Percentiles rank a stretch among this genome's conserved stretches.
Evolutionary conservation across 2,113 vertebrate species (phyloP).

Genomic region (Lycaon pictus): DNA sequence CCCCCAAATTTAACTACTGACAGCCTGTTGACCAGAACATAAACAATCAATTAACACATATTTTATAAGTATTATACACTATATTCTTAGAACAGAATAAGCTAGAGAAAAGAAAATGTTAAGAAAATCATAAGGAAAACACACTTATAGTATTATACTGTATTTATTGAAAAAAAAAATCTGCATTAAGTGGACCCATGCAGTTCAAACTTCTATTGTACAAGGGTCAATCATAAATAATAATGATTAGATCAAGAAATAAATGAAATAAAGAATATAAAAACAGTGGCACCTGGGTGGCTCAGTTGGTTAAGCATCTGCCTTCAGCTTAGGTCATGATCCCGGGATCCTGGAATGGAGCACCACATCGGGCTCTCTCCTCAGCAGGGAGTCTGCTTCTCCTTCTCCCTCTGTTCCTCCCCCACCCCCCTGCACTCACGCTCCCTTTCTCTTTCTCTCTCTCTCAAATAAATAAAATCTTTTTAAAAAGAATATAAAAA

Average conservation of each 20-base stretch:
- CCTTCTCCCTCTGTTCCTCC: background rate
- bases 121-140: background rate
- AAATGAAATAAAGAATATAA: background rate
- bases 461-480: background rate
- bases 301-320: background rate
- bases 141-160: background rate
- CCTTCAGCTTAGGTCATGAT: background rate
- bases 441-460: background rate
- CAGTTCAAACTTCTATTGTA: background rate
- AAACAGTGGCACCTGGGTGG: background rate
- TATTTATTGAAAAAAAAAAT: background rate
- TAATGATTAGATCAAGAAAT: background rate
- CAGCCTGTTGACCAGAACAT: background rate
- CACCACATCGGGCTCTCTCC: no score
- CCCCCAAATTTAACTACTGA: background rate
- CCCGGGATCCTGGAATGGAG: background rate
- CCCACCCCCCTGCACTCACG: background rate
- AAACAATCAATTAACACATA: background rate
- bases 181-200: background rate
- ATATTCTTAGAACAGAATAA: background rate
- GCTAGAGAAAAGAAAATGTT: background rate
- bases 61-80: background rate
- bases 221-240: background rate
- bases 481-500: background rate
- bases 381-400: background rate